Base-by-base conservation (phyloP, 2,888 invertebrate species). In the Ectemnius lituratus region DNA sequence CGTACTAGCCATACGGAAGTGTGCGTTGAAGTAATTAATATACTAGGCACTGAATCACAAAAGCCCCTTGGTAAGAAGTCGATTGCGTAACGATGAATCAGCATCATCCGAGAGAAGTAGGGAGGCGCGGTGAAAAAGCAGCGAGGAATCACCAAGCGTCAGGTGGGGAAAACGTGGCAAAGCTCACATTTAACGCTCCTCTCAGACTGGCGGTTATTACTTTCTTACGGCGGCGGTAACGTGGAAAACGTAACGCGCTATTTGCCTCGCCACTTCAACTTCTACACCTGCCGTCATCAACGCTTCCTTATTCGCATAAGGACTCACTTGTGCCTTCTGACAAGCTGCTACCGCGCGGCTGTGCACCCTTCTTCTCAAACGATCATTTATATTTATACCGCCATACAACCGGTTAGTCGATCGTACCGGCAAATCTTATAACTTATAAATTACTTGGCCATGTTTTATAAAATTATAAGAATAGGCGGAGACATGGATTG, bases 271-370 rank as follows among this genome's bases (percentile, higher is more conserved):
- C 45, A 13, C 47, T 14, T 28, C 14, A 47, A 45, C 52, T 27
- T 47, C 14, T 60, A 60, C 60, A 49, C 49, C 37, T 56, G 67
- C 61, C 61, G 52, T 60, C 67, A 56, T 61, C 49, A 52, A 37
- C 67, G 61, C 61, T 67, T 67, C 67, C 67, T 67, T 58, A 37
- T 67, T 61, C 67, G 23, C 23, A n/a, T 11, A 52, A 52, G 52
- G 57, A 61, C 61, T 28, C 45, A 28, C 61, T 18, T 61, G 16
- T 61, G 18, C 27, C 37, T n/a, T 13, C 46, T 28, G 18, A 61
- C 37, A 45, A 61, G 18, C 20, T 46, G 13, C 11, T 14, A 52
- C 52, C 52, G n/a, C 16, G 52, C 52, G 14, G n/a, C 16, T 16
- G 52, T 6, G 5, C 16, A 52, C 16, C 16, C 52, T 52, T 11